A percentile compares a stretch with the other conserved stretches of the same genome.
Conservation (phyloP, 2,888 invertebrate genomes). For the Dasypogon diadema region DNA sequence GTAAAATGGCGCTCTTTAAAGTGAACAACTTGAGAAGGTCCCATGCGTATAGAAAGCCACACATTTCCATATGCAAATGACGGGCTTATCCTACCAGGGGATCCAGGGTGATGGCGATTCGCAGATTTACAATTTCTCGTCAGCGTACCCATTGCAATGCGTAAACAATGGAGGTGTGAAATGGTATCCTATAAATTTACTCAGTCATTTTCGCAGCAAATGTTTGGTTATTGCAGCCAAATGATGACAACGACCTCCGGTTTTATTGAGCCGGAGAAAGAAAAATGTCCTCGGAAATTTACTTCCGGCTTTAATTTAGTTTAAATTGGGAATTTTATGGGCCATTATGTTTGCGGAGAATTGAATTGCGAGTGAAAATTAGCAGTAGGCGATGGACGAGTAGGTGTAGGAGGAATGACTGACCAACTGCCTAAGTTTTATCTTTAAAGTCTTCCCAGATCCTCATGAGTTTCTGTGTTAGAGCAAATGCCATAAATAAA, state of each 20-base stretch:
- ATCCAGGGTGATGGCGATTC: constrained; percentile 31
- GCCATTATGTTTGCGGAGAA: too few species aligned
- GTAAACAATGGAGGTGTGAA: not conserved
- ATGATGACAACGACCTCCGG: constrained; percentile 21
- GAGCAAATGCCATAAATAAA: constrained; percentile 25
- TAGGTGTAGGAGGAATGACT: too few species aligned
- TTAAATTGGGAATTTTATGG: not conserved
- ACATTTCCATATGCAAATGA: constrained; percentile 28
- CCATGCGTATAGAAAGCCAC: constrained; percentile 22
- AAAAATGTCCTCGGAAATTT: constrained; percentile 20
- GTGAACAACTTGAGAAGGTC: not conserved
- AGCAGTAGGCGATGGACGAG: too few species aligned
- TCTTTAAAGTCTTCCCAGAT: not conserved
- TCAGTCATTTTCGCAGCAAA: constrained; percentile 31
- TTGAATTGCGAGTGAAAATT: too few species aligned
- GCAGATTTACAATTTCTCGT: constrained; percentile 28
- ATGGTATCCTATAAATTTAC: constrained; percentile 35
- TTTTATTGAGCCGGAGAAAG: constrained; percentile 19
- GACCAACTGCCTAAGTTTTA: too few species aligned
- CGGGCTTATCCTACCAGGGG: constrained; percentile 10
- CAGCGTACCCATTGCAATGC: constrained; percentile 15
- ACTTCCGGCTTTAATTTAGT: constrained; percentile 16
- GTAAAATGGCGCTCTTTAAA: constrained; percentile 39
- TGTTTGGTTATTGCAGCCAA: constrained; percentile 31
- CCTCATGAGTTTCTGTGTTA: not conserved